Evolutionary conservation across 2,113 vertebrate species (phyloP), one percentile per base, ranked within the genome.

Genomic region (Holacanthus passer): DNA sequence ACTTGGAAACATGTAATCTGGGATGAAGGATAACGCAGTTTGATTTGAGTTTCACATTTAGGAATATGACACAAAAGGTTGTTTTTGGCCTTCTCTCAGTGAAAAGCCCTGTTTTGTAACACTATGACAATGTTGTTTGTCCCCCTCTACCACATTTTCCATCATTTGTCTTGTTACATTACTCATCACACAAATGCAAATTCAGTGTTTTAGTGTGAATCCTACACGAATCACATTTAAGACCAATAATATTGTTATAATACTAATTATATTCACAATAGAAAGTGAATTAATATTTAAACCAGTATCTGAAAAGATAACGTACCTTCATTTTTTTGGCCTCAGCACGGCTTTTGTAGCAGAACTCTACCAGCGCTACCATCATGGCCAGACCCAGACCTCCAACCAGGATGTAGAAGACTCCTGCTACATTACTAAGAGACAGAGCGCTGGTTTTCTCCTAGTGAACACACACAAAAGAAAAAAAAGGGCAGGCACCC

Each of bases 361-460:
- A 99, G 95, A 99, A 99, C 94, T 99, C 98, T 93, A 99, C 97
- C 95, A 99, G 95, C 81, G 98, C 98, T 85, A 99, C 98, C 93
- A 99, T 96, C 98, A 99, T 99, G 88, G 98, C 98, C 91, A 99
- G 95, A 89, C 98, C 98, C 85, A 99, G 97, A 91, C 98, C 98
- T 85, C 98, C 98, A 86, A 99, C 98, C 91, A 99, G 96, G 94
- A 99, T 99, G 96, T 99, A 99, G 96, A 99, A 99, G 58, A 99
- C 98, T 81, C 98, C 97, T 3, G 98, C 98, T 73, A 99, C 98
- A 81, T 99, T 99, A 95, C 98, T 99, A 90, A 99, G 96, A 89
- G 98, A 99, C 86, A 99, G 96, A 85, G 98, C 98, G 27, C 98
- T 99, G 90, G 98, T 99, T 96, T 99, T 99, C 96, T 99, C 98